phyloP scores from a whole-genome alignment of 2,797 vertebrate genomes.

The Pagetopsis macropterus region DNA sequence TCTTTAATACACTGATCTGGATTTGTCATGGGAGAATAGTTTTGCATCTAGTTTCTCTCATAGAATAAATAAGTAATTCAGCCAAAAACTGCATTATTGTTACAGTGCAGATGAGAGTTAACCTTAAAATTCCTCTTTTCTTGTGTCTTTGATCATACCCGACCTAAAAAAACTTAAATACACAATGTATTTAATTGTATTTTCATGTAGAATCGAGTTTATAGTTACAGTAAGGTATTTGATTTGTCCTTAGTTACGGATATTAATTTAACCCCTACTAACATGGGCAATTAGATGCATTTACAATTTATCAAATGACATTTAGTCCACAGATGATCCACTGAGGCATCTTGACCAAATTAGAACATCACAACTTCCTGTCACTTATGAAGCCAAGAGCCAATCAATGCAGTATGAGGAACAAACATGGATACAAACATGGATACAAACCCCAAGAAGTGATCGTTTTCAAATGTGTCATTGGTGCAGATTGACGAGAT shows the following conservation, averaged over 20 bases:
- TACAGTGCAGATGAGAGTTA: background rate
- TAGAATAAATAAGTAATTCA: background rate
- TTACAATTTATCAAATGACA: conserved; percentile 32
- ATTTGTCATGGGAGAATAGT: background rate
- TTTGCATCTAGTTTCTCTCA: no score
- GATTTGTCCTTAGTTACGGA: conserved; percentile 10
- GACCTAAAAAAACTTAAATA: conserved; percentile 8
- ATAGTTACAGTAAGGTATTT: background rate
- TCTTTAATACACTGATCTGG: background rate
- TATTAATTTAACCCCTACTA: conserved; percentile 2
- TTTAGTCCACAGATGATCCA: conserved; percentile 19
- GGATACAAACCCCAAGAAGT: conserved; percentile 31
- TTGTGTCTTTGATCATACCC: conserved; percentile 9
- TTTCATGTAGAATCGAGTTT: conserved; percentile 18
- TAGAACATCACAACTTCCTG: conserved; percentile 43
- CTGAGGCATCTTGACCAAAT: conserved; percentile 28
- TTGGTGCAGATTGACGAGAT: conserved; percentile 36
- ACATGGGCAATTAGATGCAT: conserved; percentile 36
- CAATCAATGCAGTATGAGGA: conserved; percentile 35
- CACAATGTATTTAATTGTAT: background rate
- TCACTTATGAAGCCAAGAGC: conserved; percentile 25
- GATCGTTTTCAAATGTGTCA: conserved; percentile 44
- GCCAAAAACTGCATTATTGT: background rate
- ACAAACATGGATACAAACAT: background rate
- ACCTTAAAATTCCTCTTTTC: background rate